These are phyloP conservation scores for Bacillus rossius DNA, from an alignment of 1,140 invertebrate genomes.

Conservation along the genomic window DNA sequence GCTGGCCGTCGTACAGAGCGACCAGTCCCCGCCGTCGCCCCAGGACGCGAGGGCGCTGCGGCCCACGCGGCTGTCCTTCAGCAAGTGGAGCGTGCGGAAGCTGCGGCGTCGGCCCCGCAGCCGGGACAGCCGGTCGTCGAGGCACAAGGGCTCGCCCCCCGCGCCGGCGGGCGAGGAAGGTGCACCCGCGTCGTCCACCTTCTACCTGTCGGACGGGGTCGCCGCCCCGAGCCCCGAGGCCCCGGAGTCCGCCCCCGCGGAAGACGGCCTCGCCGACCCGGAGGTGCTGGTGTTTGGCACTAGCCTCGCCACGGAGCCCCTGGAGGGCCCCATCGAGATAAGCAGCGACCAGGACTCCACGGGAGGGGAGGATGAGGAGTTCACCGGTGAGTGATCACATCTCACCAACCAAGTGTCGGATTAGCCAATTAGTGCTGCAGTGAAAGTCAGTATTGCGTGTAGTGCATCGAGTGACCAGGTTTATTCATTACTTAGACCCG, in stretches of 20 bases:
- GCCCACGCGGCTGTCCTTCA: conserved; percentile 33
- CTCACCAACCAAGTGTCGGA: too few relatives aligned
- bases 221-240: neutral
- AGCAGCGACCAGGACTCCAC: conserved; percentile 74
- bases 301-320: conserved; percentile 45
- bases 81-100: conserved; percentile 62
- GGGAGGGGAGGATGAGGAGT: conserved; percentile 64
- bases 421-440: too few relatives aligned
- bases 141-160: conserved; percentile 2
- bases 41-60: conserved; percentile 22
- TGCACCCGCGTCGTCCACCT: too few relatives aligned
- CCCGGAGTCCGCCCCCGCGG: neutral
- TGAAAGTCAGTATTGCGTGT: too few relatives aligned
- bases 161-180: neutral
- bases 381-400: conserved; percentile 34
- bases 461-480: too few relatives aligned
- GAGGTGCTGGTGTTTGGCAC: conserved; percentile 50
- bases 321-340: conserved; percentile 49
- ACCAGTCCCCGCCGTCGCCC: conserved; percentile 28
- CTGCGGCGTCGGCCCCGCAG: conserved; percentile 49
- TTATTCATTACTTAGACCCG: too few relatives aligned
- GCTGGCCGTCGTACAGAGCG: conserved; percentile 23
- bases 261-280: conserved; percentile 19
- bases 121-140: conserved; percentile 32
- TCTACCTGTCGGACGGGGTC: neutral